A percentile compares a stretch with the other conserved stretches of the same genome.
These are phyloP conservation scores for Mareca strepera DNA, from an alignment of 2,797 vertebrate species.

Conservation along the genomic window DNA sequence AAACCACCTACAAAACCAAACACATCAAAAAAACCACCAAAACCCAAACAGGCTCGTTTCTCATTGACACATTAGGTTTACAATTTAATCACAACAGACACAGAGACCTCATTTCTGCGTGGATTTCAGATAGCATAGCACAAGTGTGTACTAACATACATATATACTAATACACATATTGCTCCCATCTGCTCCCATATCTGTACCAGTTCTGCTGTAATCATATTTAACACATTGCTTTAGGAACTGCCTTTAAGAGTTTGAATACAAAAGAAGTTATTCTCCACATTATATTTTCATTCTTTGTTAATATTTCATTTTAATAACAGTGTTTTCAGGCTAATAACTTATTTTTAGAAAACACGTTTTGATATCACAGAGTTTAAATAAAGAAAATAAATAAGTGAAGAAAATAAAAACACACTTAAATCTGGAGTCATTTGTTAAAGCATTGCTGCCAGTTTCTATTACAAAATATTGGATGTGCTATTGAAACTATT, in stretches of 20 bases:
- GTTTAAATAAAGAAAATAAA: background rate
- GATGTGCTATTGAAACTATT: background rate
- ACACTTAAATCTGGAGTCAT: background rate
- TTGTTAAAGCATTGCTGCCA: background rate
- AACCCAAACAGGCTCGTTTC: background rate
- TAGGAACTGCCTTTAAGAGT: background rate
- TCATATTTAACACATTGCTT: background rate
- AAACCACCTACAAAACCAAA: background rate
- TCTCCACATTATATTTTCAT: background rate
- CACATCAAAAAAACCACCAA: too few species aligned
- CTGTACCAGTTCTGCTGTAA: background rate
- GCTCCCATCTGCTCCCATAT: background rate
- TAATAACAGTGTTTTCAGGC: background rate
- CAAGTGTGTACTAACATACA: background rate
- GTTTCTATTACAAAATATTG: background rate
- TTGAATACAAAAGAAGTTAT: background rate
- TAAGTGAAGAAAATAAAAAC: background rate
- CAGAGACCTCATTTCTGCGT: background rate
- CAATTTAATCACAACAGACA: background rate
- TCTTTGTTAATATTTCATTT: background rate
- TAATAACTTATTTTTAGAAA: background rate
- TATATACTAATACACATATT: background rate
- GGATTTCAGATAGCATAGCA: background rate
- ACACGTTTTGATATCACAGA: background rate
- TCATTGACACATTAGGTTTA: background rate